Conservation (phyloP, 1,140 invertebrate species). For the Bombus difficillimus region DNA sequence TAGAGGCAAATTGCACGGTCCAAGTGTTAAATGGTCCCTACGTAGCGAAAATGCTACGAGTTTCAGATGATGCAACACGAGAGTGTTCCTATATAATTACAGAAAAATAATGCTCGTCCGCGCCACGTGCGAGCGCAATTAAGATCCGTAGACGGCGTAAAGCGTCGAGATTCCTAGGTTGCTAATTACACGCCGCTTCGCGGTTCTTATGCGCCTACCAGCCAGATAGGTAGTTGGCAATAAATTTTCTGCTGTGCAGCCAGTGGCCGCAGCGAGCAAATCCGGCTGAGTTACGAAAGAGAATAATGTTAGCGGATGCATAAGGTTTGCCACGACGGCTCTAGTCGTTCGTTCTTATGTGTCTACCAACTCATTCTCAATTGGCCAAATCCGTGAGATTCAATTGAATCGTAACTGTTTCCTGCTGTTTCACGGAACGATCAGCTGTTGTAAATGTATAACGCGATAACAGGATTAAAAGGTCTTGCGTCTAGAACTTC, state of each 20-base stretch:
- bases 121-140: conserved; percentile 47
- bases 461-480: background rate
- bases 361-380: conserved; percentile 24
- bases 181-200: conserved; percentile 68
- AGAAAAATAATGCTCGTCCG: conserved; percentile 48
- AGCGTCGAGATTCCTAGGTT: conserved; percentile 63
- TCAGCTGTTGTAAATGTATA: background rate
- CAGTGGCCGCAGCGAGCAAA: conserved; percentile 52
- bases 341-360: conserved; percentile 48
- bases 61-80: background rate
- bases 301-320: conserved; percentile 62
- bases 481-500: background rate
- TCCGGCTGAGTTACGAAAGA: conserved; percentile 63
- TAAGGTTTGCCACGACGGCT: conserved; percentile 22
- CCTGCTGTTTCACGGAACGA: background rate
- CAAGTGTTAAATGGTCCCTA: background rate
- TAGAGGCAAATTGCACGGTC: background rate
- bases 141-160: conserved; percentile 59
- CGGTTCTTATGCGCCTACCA: conserved; percentile 67
- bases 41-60: background rate
- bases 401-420: conserved; percentile 1
- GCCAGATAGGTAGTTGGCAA: conserved; percentile 62
- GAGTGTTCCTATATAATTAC: conserved; percentile 28
- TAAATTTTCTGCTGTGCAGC: conserved; percentile 60
- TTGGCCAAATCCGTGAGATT: background rate